phyloP scores from a whole-genome alignment of 2,888 invertebrate genomes.

The Leptarthrus brevirostris region DNA sequence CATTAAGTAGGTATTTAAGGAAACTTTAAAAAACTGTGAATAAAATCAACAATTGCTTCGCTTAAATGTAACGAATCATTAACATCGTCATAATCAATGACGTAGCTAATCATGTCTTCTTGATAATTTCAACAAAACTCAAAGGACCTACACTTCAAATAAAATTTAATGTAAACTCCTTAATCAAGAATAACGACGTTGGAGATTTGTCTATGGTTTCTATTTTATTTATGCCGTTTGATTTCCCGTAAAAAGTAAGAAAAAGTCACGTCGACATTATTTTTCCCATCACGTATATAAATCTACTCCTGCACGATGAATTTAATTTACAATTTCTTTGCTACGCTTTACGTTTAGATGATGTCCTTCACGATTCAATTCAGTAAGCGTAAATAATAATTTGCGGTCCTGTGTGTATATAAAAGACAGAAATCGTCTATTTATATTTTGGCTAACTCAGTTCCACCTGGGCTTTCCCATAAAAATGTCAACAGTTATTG shows the following conservation, averaged over 20 bases:
- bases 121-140: no score
- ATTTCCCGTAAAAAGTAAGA: not conserved
- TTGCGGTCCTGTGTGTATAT: not conserved
- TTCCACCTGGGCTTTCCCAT: not conserved
- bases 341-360: not conserved
- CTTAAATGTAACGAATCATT: no score
- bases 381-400: constrained; percentile 3
- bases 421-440: not conserved
- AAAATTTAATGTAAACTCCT: not conserved
- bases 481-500: not conserved
- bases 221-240: not conserved
- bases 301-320: constrained; percentile 1
- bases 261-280: not conserved
- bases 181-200: not conserved
- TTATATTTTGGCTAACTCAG: not conserved
- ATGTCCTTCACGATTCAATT: not conserved
- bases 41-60: no score
- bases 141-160: not conserved
- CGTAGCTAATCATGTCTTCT: no score
- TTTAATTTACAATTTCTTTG: not conserved
- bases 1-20: no score
- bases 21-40: no score
- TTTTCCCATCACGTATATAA: not conserved
- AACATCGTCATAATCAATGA: no score
- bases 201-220: not conserved